phyloP scores from a whole-genome alignment of 2,113 vertebrate species.

The Podarcis raffonei region DNA sequence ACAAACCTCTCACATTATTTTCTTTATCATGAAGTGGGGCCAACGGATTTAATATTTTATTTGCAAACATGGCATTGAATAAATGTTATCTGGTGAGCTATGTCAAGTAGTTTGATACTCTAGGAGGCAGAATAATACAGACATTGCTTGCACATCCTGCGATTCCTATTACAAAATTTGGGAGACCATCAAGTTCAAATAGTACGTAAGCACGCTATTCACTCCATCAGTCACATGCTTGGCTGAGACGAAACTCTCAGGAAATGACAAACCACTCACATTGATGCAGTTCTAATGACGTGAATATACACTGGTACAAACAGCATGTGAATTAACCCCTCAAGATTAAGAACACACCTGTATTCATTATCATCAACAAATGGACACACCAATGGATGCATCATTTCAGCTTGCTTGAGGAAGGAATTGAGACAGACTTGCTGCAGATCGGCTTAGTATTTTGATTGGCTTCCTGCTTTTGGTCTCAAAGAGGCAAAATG shows the following conservation, averaged over 20 bases:
- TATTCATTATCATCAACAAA: neutral
- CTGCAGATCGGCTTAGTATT: conserved; percentile 3
- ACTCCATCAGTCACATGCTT: conserved; percentile 35
- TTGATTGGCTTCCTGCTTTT: conserved; percentile 33
- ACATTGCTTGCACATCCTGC: neutral
- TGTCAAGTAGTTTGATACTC: neutral
- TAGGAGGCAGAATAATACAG: conserved; percentile 32
- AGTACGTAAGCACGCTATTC: neutral
- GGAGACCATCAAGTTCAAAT: conserved; percentile 22
- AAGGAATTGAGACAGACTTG: conserved; percentile 44
- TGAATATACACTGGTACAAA: conserved; percentile 1
- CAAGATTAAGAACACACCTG: neutral
- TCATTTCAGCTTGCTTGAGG: conserved; percentile 25
- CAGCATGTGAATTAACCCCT: neutral
- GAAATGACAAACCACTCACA: conserved; percentile 20
- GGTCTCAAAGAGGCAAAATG: conserved; percentile 50
- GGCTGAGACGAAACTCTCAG: conserved; percentile 36
- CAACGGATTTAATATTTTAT: conserved; percentile 32
- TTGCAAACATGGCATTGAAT: conserved; percentile 23
- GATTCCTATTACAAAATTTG: conserved; percentile 11
- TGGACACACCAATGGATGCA: neutral
- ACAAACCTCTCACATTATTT: conserved; percentile 39
- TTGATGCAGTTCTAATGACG: neutral
- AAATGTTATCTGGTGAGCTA: conserved; percentile 33
- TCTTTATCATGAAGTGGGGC: conserved; percentile 39